Conservation (phyloP, 1,140 invertebrate genomes). For the Zaprionus nigranus region DNA sequence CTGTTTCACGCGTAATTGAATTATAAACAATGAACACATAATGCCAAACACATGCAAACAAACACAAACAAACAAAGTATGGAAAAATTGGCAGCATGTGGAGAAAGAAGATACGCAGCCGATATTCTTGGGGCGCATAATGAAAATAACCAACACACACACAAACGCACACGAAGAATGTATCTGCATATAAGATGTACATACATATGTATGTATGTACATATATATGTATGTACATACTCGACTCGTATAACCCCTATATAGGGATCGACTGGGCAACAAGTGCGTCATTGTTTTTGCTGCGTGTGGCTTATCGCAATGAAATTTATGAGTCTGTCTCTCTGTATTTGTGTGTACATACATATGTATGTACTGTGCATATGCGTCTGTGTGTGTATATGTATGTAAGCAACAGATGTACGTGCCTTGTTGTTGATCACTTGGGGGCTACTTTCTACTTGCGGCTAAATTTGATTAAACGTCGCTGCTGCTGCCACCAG, state of each 20-base stretch:
- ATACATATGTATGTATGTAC: background rate
- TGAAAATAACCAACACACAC: background rate
- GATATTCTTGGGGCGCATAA: conserved; percentile 51
- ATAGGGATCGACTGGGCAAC: conserved; percentile 43
- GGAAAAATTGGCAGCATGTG: conserved; percentile 66
- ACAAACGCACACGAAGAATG: background rate
- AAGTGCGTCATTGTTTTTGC: conserved; percentile 77
- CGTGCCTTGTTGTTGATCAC: conserved; percentile 33
- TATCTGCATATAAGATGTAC: background rate
- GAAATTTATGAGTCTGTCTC: background rate
- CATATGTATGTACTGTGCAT: background rate
- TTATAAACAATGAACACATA: conserved; percentile 81
- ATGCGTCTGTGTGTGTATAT: background rate
- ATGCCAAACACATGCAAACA: conserved; percentile 36
- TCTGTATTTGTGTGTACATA: background rate
- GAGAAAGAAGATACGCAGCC: conserved; percentile 45
- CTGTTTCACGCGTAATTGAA: conserved; percentile 76
- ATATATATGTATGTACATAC: conserved; percentile 3
- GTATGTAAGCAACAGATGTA: conserved; percentile 23
- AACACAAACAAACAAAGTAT: conserved; percentile 26
- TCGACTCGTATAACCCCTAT: conserved; percentile 33
- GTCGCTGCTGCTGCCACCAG: conserved; percentile 31
- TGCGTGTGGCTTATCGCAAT: conserved; percentile 50
- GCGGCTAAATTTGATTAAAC: conserved; percentile 71
- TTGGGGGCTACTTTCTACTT: conserved; percentile 50